Conservation (phyloP, 2,888 invertebrate species). For the Nipponacmea schrenckii region DNA sequence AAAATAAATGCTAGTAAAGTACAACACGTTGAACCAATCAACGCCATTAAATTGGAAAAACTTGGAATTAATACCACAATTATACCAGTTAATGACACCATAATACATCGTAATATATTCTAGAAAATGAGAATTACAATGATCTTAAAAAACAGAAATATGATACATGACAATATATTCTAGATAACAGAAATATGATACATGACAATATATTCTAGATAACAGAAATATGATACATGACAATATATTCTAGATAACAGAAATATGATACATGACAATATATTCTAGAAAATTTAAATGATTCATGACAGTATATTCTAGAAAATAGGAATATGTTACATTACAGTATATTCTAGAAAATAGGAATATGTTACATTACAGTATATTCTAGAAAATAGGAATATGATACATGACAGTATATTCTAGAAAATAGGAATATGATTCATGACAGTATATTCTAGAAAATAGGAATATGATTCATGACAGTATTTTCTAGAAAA, state of each 20-base stretch:
- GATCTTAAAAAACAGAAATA: slow-evolving; percentile 23
- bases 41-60: slow-evolving; percentile 69
- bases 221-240: too few relatives aligned
- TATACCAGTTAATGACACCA: slow-evolving; percentile 66
- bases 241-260: too few relatives aligned
- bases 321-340: slow-evolving; percentile 30
- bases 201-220: too few relatives aligned
- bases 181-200: neutral
- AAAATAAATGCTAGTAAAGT: slow-evolving; percentile 69
- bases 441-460: too few relatives aligned
- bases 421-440: too few relatives aligned
- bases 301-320: too few relatives aligned
- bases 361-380: neutral
- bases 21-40: slow-evolving; percentile 69
- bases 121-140: slow-evolving; percentile 40
- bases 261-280: too few relatives aligned
- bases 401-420: too few relatives aligned
- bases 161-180: neutral
- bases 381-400: neutral
- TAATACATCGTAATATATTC: slow-evolving; percentile 64
- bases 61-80: slow-evolving; percentile 68
- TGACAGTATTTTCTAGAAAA: too few relatives aligned
- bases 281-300: too few relatives aligned
- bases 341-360: neutral
- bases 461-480: too few relatives aligned